Evolutionary conservation across 2,113 vertebrate species (phyloP).

Genomic region (Psilopogon haemacephalus): DNA sequence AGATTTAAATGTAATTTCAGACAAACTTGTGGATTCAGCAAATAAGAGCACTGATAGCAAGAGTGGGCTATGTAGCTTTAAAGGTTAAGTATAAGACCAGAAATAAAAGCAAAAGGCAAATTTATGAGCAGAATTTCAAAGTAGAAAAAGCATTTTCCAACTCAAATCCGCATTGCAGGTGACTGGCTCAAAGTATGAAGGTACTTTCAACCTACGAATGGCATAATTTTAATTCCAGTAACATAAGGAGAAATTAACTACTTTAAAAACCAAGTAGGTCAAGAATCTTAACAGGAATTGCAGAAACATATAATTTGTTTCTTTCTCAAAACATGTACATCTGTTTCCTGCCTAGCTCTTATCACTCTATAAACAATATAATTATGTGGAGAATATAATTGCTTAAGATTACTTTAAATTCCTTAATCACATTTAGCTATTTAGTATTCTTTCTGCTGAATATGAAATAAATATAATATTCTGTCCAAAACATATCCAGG

Average conservation of each 20-base stretch:
- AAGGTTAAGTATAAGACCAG: neutral
- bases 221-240: neutral
- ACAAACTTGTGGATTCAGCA: neutral
- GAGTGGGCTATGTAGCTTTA: neutral
- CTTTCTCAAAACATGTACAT: neutral
- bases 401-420: neutral
- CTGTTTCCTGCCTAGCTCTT: neutral
- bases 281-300: neutral
- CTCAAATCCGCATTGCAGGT: neutral
- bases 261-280: neutral
- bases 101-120: slow-evolving; percentile 18
- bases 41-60: neutral
- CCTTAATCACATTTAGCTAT: neutral
- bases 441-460: neutral
- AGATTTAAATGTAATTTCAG: neutral
- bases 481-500: neutral
- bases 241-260: neutral
- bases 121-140: slow-evolving; percentile 8
- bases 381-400: neutral
- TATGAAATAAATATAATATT: neutral
- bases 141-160: neutral
- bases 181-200: neutral
- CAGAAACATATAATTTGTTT: neutral
- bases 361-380: neutral
- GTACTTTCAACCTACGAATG: neutral